phyloP scores from a whole-genome alignment of 2,797 vertebrate genomes.

The Danio albolineatus region DNA sequence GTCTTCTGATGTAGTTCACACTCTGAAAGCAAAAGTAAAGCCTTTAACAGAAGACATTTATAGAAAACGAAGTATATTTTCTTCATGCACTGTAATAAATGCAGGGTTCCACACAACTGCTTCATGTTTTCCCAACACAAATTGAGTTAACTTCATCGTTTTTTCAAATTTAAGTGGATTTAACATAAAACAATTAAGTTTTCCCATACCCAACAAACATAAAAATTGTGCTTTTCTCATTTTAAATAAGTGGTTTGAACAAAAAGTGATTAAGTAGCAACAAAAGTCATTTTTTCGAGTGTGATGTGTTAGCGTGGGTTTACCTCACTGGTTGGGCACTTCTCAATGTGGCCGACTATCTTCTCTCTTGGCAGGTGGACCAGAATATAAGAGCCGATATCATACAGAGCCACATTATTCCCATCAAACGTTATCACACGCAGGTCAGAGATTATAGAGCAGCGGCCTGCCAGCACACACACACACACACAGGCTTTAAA shows the following conservation, averaged over 20 bases:
- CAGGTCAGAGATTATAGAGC: constrained; percentile 94
- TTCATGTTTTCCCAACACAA: too few relatives aligned
- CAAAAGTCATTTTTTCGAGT: background rate
- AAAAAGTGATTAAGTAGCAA: too few relatives aligned
- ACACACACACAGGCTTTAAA: background rate
- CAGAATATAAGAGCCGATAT: constrained; percentile 93
- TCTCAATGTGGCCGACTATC: constrained; percentile 93
- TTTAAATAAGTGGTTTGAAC: too few relatives aligned
- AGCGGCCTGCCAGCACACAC: constrained; percentile 83
- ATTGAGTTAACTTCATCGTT: too few relatives aligned
- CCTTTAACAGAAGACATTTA: background rate
- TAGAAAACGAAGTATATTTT: background rate
- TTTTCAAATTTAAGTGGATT: too few relatives aligned
- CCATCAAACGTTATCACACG: constrained; percentile 97
- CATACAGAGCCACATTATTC: constrained; percentile 94
- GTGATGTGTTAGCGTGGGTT: background rate
- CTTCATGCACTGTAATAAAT: too few relatives aligned
- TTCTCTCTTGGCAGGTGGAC: constrained; percentile 90
- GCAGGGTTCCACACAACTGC: too few relatives aligned
- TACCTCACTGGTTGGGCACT: constrained; percentile 94
- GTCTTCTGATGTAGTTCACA: constrained; percentile 91
- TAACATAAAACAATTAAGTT: too few relatives aligned
- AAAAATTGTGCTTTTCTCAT: too few relatives aligned
- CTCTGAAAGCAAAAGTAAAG: constrained; percentile 81
- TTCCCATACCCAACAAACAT: too few relatives aligned